phyloP scores from a whole-genome alignment of 2,113 vertebrate species.

The Salvelinus alpinus region DNA sequence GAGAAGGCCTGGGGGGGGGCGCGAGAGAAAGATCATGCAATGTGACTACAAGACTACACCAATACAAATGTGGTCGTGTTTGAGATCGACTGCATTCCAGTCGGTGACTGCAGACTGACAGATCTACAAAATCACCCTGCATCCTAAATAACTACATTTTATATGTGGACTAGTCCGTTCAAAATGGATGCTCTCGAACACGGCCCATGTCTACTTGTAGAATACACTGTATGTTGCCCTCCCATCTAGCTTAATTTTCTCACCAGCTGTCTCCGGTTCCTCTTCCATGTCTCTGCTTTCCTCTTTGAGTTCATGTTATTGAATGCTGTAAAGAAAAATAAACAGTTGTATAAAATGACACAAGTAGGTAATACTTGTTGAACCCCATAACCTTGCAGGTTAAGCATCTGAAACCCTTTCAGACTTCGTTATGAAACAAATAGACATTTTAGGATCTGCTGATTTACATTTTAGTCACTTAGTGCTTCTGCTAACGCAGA shows the following conservation, averaged over 20 bases:
- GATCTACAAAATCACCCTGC: too few relatives aligned
- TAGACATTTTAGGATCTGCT: too few relatives aligned
- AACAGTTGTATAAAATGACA: neutral
- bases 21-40: neutral
- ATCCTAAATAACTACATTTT: too few relatives aligned
- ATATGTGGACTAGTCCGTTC: too few relatives aligned
- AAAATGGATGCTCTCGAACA: too few relatives aligned
- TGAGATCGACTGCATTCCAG: too few relatives aligned
- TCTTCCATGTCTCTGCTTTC: conserved; percentile 99
- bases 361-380: neutral
- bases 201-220: neutral
- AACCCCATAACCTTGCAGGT: too few relatives aligned
- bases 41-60: neutral
- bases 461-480: too few relatives aligned
- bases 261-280: conserved; percentile 93
- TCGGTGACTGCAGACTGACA: too few relatives aligned
- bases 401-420: too few relatives aligned
- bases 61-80: neutral
- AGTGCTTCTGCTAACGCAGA: too few relatives aligned
- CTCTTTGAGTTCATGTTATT: conserved; percentile 99
- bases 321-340: conserved; percentile 73
- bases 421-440: too few relatives aligned
- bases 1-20: conserved; percentile 85
- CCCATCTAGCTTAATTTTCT: neutral
- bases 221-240: neutral